Percentiles rank a stretch among this genome's conserved stretches.
Evolutionary conservation across 2,888 invertebrate genomes (phyloP).

Genomic region (Hyalella azteca): DNA sequence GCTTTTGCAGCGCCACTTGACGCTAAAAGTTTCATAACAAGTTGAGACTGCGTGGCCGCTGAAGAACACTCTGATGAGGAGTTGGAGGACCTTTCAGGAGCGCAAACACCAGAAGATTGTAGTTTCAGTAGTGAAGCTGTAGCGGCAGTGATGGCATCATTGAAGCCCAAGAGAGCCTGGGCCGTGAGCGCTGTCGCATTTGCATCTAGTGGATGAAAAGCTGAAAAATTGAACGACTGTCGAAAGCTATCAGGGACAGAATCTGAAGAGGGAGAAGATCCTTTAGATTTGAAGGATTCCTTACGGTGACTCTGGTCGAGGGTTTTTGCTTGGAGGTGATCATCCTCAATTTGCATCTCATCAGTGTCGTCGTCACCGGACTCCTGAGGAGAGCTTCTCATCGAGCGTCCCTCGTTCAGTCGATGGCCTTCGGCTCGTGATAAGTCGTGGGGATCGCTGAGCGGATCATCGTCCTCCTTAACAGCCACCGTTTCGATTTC

Average conservation of each 20-base stretch:
- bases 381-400: neutral
- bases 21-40: conserved; percentile 32
- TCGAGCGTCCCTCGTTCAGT: neutral
- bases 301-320: conserved; percentile 4
- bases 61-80: conserved; percentile 27
- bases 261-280: conserved; percentile 11
- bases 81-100: conserved; percentile 21
- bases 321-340: neutral
- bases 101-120: conserved; percentile 17
- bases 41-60: conserved; percentile 17
- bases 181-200: conserved; percentile 12
- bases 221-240: conserved; percentile 26
- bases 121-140: conserved; percentile 25
- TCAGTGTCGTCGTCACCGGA: conserved; percentile 12
- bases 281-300: conserved; percentile 3
- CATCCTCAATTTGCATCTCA: conserved; percentile 28
- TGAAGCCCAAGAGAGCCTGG: conserved; percentile 29
- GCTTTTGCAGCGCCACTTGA: conserved; percentile 2
- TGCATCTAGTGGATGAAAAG: conserved; percentile 32
- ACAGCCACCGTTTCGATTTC: neutral
- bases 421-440: neutral
- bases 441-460: neutral
- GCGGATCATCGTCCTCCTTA: neutral
- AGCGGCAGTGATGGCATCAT: conserved; percentile 32
- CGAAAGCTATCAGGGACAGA: neutral